Base-by-base conservation (phyloP, 2,797 vertebrate species). In the Sardinella longiceps region DNA sequence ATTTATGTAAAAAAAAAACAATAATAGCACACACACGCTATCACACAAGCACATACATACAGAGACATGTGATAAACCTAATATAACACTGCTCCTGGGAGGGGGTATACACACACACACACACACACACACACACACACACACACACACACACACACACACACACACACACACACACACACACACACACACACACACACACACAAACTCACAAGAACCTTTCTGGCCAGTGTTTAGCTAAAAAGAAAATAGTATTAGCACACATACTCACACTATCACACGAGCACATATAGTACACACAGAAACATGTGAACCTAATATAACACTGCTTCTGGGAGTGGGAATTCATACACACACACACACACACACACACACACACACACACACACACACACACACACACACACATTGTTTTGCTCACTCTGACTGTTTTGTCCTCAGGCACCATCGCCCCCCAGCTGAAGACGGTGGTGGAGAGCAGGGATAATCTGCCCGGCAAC, bases 361-460 rank as follows among this genome's bases (percentile, higher is more conserved):
- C 60, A 30, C 60, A 66, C 60, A 66, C 60, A 66, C 60, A 66
- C 60, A 66, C 60, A 66, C 28, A 30, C 60, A 66, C 60, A 66
- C 60, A 66, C 60, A 66, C 60, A 66, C 60, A 66, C 60, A 28
- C 60, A 30, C 60, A 30, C 63, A 30, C n/a, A 84, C 43, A 33
- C 11, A 25, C 70, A 82, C 80, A 77, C 20, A 77, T 1, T 87
- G 23, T 48, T 20, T 77, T 77, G 6, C 20, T 77, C 70, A 20
- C 37, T 23, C 70, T 39, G 37, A 15, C 2, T 70, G 30, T 33
- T 60, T 82, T 12, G 45, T 81, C 84, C 83, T 5, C 92, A 99
- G 98, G 97, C 93, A 99, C 98, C 82, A 98, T 99, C 91, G 97
- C 98, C 85, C 98, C 98, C 39, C 94, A 99, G 92, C 96, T 98